Conservation (phyloP, 2,113 vertebrate genomes). For the Procavia capensis region DNA sequence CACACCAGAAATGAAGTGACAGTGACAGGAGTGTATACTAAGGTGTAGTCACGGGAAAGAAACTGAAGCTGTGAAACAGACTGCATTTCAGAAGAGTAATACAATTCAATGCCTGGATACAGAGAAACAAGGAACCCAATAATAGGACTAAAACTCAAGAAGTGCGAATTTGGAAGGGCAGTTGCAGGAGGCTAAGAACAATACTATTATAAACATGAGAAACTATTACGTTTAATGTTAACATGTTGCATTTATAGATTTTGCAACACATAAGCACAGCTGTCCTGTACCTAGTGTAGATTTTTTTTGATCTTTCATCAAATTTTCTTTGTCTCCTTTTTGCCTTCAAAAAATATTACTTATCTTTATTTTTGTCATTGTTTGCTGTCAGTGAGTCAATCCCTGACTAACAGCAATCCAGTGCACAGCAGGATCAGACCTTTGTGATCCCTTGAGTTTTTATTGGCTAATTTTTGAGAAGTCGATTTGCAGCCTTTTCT, state of each 20-base stretch:
- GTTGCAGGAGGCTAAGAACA: background rate
- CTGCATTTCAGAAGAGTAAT: background rate
- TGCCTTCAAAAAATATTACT: background rate
- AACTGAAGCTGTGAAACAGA: background rate
- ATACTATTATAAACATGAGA: background rate
- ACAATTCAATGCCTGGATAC: background rate
- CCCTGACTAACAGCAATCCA: background rate
- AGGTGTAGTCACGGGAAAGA: background rate
- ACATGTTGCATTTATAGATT: background rate
- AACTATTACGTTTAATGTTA: background rate
- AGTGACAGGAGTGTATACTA: background rate
- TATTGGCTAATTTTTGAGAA: too few relatives aligned
- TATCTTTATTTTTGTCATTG: background rate
- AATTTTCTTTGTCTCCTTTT: conserved; percentile 7
- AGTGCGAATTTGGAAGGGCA: background rate
- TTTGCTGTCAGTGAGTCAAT: background rate
- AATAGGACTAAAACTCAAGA: background rate
- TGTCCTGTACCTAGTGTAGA: background rate
- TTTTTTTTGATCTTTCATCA: conserved; percentile 24
- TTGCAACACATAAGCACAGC: background rate
- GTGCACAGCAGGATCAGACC: background rate
- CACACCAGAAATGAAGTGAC: background rate
- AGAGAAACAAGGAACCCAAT: background rate
- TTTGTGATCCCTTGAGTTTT: background rate
- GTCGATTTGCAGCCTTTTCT: too few relatives aligned